Conservation (phyloP, 2,888 invertebrate species). For the Oxystoma pomonae region DNA sequence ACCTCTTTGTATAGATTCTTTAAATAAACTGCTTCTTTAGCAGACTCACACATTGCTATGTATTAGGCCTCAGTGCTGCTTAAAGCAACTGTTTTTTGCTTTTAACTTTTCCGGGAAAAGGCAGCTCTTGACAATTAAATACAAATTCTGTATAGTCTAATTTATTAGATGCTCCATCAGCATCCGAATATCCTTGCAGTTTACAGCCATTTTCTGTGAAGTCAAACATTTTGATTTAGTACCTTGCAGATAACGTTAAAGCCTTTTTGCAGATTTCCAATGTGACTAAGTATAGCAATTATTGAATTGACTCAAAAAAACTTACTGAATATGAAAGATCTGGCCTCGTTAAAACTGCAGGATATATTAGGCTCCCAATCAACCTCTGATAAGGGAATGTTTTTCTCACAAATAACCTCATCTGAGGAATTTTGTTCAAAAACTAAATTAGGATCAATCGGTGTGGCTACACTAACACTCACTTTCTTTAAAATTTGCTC, state of each 20-base stretch:
- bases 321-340: background rate
- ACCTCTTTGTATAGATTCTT: background rate
- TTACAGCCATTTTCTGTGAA: slow-evolving; percentile 1
- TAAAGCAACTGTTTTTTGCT: background rate
- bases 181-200: slow-evolving; percentile 1
- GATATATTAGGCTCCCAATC: background rate
- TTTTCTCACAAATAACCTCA: background rate
- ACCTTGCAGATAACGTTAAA: slow-evolving; percentile 1
- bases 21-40: background rate
- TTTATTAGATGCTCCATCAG: background rate
- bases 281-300: background rate
- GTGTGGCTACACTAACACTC: slow-evolving; percentile 4
- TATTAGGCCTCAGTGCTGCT: background rate
- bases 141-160: background rate
- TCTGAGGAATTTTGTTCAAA: background rate
- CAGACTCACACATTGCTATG: background rate
- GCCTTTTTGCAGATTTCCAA: slow-evolving; percentile 1
- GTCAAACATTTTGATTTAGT: background rate
- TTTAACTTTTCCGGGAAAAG: background rate
- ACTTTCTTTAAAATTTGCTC: slow-evolving; percentile 2
- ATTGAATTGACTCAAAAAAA: slow-evolving; percentile 1
- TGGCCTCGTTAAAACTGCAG: background rate
- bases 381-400: background rate
- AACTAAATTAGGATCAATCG: slow-evolving; percentile 6
- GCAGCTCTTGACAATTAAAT: background rate